Evolutionary conservation across 2,888 invertebrate species (phyloP).

Genomic region (Nymphalis c-album): DNA sequence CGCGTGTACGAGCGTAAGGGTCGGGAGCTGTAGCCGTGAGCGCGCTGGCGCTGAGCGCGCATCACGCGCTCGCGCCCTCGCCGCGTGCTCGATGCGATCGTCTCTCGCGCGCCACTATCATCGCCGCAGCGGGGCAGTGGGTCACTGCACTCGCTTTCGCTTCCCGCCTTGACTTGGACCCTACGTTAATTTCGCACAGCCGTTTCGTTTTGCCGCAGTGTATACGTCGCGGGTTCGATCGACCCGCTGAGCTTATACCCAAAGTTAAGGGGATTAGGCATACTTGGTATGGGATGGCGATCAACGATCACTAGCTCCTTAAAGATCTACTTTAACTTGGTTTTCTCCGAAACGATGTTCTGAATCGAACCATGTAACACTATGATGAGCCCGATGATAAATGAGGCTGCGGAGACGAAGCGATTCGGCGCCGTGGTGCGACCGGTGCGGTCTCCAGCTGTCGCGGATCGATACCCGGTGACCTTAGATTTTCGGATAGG

Average conservation of each 20-base stretch:
- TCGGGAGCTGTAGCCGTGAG: conserved; percentile 40
- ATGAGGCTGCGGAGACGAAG: conserved; percentile 33
- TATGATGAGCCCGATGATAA: conserved; percentile 41
- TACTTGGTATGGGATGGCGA: conserved; percentile 40
- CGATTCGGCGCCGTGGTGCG: conserved; percentile 40
- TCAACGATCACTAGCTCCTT: neutral
- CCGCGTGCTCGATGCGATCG: conserved; percentile 45
- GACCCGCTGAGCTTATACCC: conserved; percentile 54
- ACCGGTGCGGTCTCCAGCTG: conserved; percentile 58
- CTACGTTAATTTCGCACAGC: conserved; percentile 30
- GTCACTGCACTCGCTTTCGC: conserved; percentile 47
- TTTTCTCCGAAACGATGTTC: neutral
- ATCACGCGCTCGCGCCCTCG: conserved; percentile 36
- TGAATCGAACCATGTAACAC: too few relatives aligned
- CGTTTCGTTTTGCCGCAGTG: conserved; percentile 68
- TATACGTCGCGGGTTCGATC: conserved; percentile 63
- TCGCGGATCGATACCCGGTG: conserved; percentile 71
- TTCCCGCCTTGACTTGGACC: conserved; percentile 31
- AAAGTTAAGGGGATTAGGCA: conserved; percentile 40
- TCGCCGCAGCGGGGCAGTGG: conserved; percentile 41
- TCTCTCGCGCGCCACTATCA: conserved; percentile 17
- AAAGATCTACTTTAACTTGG: neutral
- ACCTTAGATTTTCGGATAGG: conserved; percentile 51
- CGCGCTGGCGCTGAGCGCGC: conserved; percentile 34
- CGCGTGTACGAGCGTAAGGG: conserved; percentile 33